Conservation (phyloP, 2,888 invertebrate species). For the Eupithecia insigniata region DNA sequence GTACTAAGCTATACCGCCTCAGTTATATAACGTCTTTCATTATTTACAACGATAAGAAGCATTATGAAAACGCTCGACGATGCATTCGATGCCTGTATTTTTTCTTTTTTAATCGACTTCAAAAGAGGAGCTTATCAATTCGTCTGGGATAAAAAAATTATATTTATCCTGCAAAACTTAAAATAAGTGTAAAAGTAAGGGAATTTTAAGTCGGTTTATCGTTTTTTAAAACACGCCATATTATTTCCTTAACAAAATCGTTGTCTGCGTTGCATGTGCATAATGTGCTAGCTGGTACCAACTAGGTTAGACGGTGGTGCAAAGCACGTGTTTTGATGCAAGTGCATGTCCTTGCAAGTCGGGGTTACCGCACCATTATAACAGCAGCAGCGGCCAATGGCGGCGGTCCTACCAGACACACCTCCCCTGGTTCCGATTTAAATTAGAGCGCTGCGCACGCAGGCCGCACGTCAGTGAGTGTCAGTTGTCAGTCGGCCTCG, state of each 20-base stretch:
- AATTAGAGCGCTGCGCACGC: constrained; percentile 80
- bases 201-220: too few relatives aligned
- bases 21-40: not conserved
- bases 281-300: not conserved
- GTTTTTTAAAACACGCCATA: too few relatives aligned
- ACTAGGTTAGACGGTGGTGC: constrained; percentile 14
- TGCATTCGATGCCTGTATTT: not conserved
- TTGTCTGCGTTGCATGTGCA: not conserved
- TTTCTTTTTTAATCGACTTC: too few relatives aligned
- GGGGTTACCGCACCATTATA: constrained; percentile 40
- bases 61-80: not conserved
- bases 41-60: not conserved
- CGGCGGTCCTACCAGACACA: constrained; percentile 67
- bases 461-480: constrained; percentile 72
- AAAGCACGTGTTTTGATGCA: constrained; percentile 34
- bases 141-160: too few relatives aligned
- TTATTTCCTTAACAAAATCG: not conserved
- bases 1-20: not conserved
- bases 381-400: constrained; percentile 65
- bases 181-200: too few relatives aligned
- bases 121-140: too few relatives aligned
- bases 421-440: constrained; percentile 68
- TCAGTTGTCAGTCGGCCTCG: constrained; percentile 64
- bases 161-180: too few relatives aligned
- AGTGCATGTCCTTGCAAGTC: constrained; percentile 41